Percentiles rank a stretch among this genome's conserved stretches.
Evolutionary conservation across 2,888 invertebrate species (phyloP).

Genomic region (Cantharis flavilabris): DNA sequence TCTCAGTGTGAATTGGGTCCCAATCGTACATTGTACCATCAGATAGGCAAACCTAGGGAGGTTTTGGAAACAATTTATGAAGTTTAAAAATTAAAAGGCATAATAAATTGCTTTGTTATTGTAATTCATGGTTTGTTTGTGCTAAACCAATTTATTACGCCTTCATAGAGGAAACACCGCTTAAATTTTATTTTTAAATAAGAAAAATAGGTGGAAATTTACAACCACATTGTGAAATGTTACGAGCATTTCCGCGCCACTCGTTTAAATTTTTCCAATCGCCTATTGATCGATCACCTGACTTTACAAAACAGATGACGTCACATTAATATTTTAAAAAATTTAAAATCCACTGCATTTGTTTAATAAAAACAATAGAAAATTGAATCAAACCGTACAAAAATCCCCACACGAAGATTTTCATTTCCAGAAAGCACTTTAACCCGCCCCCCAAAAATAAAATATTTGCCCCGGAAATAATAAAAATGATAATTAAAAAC

Average conservation of each 20-base stretch:
- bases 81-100: too few relatives aligned
- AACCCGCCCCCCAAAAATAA: background rate
- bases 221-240: background rate
- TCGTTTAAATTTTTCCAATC: background rate
- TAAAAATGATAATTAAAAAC: background rate
- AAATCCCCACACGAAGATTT: background rate
- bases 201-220: background rate
- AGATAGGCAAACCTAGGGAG: too few relatives aligned
- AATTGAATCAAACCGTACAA: background rate
- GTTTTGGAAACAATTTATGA: too few relatives aligned
- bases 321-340: background rate
- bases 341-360: background rate
- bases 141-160: too few relatives aligned
- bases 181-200: too few relatives aligned
- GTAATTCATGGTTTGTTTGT: too few relatives aligned
- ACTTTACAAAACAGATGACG: background rate
- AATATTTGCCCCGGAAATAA: background rate
- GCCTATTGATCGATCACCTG: background rate
- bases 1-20: too few relatives aligned
- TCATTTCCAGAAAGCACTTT: background rate
- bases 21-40: too few relatives aligned
- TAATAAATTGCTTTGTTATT: too few relatives aligned
- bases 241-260: background rate
- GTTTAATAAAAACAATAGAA: background rate
- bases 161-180: too few relatives aligned